Percentiles rank a stretch among this genome's conserved stretches.
Evolutionary conservation across 2,797 vertebrate species (phyloP).

Genomic region (Gadopsis marmoratus): DNA sequence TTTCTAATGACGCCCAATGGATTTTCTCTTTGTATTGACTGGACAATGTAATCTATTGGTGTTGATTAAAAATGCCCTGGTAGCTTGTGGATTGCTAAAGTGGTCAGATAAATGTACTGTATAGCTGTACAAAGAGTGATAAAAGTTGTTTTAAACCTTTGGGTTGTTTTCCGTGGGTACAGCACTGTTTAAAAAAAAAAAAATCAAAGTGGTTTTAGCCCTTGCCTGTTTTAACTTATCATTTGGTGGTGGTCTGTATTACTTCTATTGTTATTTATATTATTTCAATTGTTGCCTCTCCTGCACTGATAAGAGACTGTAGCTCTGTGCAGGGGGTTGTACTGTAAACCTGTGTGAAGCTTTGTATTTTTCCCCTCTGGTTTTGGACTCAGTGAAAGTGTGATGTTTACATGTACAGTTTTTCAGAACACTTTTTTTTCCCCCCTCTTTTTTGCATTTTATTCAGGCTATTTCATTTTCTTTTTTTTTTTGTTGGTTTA

Average conservation of each 20-base stretch:
- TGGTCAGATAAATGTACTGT: constrained; percentile 85
- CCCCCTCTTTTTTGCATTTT: constrained; percentile 49
- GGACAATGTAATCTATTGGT: constrained; percentile 84
- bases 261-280: constrained; percentile 86
- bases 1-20: constrained; percentile 70
- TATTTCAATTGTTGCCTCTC: constrained; percentile 85
- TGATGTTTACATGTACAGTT: constrained; percentile 99
- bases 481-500: neutral
- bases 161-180: constrained; percentile 83
- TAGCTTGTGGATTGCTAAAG: constrained; percentile 85
- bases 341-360: constrained; percentile 99
- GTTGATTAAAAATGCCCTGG: constrained; percentile 84
- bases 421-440: constrained; percentile 80
- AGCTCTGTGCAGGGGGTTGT: constrained; percentile 89
- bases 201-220: constrained; percentile 85
- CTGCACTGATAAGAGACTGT: constrained; percentile 87
- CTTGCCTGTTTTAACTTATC: constrained; percentile 87
- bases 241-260: constrained; percentile 88
- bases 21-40: constrained; percentile 83
- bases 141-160: constrained; percentile 82
- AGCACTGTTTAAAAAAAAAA: constrained; percentile 83
- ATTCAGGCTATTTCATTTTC: constrained; percentile 43
- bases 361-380: constrained; percentile 96
- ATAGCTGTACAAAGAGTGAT: constrained; percentile 85
- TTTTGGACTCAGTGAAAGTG: constrained; percentile 99